Evolutionary conservation across 2,797 vertebrate genomes (phyloP).

Genomic region (Denticeps clupeoides): DNA sequence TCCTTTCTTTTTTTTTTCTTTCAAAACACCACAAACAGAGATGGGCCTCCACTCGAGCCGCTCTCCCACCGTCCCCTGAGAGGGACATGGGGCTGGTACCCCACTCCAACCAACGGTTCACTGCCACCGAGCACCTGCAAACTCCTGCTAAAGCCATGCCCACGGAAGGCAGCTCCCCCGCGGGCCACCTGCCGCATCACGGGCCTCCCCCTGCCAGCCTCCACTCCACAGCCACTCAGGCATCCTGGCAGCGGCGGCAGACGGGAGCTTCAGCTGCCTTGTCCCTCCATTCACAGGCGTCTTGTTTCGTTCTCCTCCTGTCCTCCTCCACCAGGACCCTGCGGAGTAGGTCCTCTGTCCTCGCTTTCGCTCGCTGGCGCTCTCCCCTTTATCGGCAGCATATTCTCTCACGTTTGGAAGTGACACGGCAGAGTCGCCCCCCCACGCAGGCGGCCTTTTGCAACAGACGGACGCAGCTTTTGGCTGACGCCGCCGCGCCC

Average conservation of each 20-base stretch:
- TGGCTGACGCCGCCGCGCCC: conserved; percentile 50
- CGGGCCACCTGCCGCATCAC: too few species aligned
- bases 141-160: too few species aligned
- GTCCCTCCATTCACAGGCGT: neutral
- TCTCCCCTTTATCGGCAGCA: conserved; percentile 18
- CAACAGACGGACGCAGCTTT: conserved; percentile 36
- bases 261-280: neutral
- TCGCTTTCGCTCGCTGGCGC: too few species aligned
- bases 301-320: too few species aligned
- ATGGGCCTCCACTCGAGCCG: conserved; percentile 45
- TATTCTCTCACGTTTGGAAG: conserved; percentile 35
- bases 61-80: conserved; percentile 46
- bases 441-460: conserved; percentile 5
- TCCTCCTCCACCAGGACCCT: neutral
- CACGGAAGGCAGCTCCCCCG: too few species aligned
- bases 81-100: conserved; percentile 51
- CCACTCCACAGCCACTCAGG: conserved; percentile 21
- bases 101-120: conserved; percentile 26
- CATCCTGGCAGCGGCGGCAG: conserved; percentile 7
- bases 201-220: conserved; percentile 20
- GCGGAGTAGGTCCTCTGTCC: too few species aligned
- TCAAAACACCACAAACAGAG: conserved; percentile 57
- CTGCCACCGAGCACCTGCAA: too few species aligned
- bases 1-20: conserved; percentile 54
- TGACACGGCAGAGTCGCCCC: conserved; percentile 11